phyloP scores from a whole-genome alignment of 1,140 invertebrate genomes.

The Tenebrio molitor region DNA sequence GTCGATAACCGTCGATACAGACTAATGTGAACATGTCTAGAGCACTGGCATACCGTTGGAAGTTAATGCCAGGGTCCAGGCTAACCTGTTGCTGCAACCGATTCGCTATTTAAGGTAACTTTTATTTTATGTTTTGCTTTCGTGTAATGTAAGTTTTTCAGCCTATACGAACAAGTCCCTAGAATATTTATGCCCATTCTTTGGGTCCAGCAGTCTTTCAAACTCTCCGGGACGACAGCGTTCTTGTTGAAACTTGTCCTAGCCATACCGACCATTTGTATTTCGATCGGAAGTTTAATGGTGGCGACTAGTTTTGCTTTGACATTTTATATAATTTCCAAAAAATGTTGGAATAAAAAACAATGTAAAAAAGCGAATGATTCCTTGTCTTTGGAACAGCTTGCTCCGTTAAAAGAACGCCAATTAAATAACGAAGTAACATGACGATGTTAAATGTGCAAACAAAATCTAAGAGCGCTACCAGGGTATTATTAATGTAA shows the following conservation, averaged over 20 bases:
- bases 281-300: neutral
- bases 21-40: slow-evolving; percentile 66
- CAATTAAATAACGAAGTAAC: too few species aligned
- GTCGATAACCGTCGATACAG: too few species aligned
- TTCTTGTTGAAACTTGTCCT: neutral
- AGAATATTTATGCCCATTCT: neutral
- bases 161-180: neutral
- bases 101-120: slow-evolving; percentile 74
- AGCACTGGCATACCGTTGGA: slow-evolving; percentile 79
- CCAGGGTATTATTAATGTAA: too few species aligned
- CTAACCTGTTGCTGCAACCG: slow-evolving; percentile 79
- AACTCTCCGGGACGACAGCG: neutral
- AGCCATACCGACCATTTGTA: neutral
- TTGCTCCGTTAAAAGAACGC: too few species aligned
- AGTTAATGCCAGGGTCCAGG: slow-evolving; percentile 79
- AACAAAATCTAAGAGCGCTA: too few species aligned
- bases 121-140: slow-evolving; percentile 3
- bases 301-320: too few species aligned
- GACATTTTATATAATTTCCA: too few species aligned
- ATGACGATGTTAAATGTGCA: too few species aligned
- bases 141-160: too few species aligned
- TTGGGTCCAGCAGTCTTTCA: neutral
- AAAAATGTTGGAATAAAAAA: too few species aligned
- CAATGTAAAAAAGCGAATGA: too few species aligned
- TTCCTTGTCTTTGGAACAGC: too few species aligned